phyloP scores from a whole-genome alignment of 1,140 invertebrate species.

The Zaprionus inermis region DNA sequence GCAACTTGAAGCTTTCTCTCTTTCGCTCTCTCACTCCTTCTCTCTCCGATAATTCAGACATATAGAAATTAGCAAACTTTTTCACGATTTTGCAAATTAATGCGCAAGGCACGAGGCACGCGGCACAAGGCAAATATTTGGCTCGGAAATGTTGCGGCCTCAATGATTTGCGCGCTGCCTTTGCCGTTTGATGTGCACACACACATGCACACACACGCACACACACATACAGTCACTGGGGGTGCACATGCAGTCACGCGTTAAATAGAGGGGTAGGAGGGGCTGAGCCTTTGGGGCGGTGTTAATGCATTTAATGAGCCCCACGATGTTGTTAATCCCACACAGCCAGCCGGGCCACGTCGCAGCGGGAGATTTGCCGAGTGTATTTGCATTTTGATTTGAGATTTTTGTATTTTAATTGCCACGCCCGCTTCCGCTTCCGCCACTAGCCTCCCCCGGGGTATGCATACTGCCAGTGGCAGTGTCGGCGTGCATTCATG shows the following conservation, averaged over 20 bases:
- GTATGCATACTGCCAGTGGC: too few species aligned
- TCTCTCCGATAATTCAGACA: not conserved
- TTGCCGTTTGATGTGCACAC: constrained; percentile 72
- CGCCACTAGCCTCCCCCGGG: too few species aligned
- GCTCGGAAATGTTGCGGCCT: constrained; percentile 17
- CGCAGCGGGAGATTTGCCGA: constrained; percentile 15
- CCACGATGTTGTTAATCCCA: constrained; percentile 74
- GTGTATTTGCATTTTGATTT: constrained; percentile 54
- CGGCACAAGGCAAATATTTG: constrained; percentile 7
- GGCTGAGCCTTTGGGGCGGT: not conserved
- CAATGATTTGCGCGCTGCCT: constrained; percentile 34
- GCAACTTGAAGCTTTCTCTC: not conserved
- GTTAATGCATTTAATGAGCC: constrained; percentile 73
- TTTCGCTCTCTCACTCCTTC: too few species aligned
- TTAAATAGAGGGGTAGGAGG: constrained; percentile 27
- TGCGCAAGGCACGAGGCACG: not conserved
- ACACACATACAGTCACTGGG: constrained; percentile 38
- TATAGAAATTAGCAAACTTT: constrained; percentile 3
- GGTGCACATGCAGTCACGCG: constrained; percentile 60
- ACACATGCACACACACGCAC: constrained; percentile 8
- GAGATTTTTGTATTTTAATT: constrained; percentile 61
- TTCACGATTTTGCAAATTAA: constrained; percentile 1
- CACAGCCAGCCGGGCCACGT: constrained; percentile 13
- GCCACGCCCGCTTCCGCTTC: too few species aligned
- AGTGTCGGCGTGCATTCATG: not conserved